A percentile compares a stretch with the other conserved stretches of the same genome.
phyloP scores from a whole-genome alignment of 2,113 vertebrate genomes.

The Nothobranchius kuhntae region DNA sequence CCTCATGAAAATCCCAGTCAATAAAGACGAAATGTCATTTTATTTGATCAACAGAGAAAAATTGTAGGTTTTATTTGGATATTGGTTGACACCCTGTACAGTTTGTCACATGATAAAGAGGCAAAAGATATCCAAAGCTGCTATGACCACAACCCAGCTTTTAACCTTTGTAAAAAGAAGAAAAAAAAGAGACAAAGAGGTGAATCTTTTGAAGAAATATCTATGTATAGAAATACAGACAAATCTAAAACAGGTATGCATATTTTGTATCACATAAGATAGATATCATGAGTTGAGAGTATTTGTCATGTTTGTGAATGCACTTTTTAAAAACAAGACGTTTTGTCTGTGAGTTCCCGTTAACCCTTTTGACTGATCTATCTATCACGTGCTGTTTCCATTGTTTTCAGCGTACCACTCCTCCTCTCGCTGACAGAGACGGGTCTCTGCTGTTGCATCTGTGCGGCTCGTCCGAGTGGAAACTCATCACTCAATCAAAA shows the following conservation, averaged over 20 bases:
- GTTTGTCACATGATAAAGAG: conserved; percentile 63
- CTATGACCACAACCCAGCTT: conserved; percentile 94
- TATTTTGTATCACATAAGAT: conserved; percentile 89
- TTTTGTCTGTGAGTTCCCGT: conserved; percentile 94
- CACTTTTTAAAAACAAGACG: conserved; percentile 94
- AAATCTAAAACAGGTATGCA: conserved; percentile 91
- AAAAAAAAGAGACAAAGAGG: conserved; percentile 73
- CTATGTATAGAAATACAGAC: conserved; percentile 88
- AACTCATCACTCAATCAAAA: conserved; percentile 77
- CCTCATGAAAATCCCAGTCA: conserved; percentile 87
- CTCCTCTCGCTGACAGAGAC: conserved; percentile 68
- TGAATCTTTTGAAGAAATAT: conserved; percentile 86
- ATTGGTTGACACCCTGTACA: conserved; percentile 70
- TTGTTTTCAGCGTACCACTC: conserved; percentile 71
- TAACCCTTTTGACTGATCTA: conserved; percentile 80
- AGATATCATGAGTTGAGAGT: conserved; percentile 93
- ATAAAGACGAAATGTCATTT: conserved; percentile 86
- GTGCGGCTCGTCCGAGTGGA: conserved; percentile 71
- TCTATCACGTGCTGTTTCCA: conserved; percentile 75
- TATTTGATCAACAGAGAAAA: conserved; percentile 81
- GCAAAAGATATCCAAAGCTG: conserved; percentile 89
- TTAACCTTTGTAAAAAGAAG: conserved; percentile 86
- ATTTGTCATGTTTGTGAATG: conserved; percentile 98
- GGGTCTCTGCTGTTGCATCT: conserved; percentile 71
- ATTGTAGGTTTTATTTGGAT: conserved; percentile 78